These are phyloP conservation scores for human DNA, from an alignment of 2,113 vertebrate genomes.

Conservation along the genomic window GRCh38 chr9:95862001-95862500, in stretches of 20 bases:
- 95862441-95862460: neutral
- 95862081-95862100: neutral
- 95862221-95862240: neutral
- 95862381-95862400: neutral
- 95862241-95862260: neutral
- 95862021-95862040: neutral
- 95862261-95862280: neutral
- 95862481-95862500: neutral
- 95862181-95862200: neutral
- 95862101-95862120: neutral
- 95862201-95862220: neutral
- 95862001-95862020: neutral
- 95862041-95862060: neutral
- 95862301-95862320: neutral
- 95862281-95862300: neutral
- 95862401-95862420: neutral
- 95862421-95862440: neutral
- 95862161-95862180: neutral
- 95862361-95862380: neutral
- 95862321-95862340: neutral
- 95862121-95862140: neutral
- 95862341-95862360: neutral
- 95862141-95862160: neutral
- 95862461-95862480: neutral
- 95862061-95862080: neutral